A percentile compares a stretch with the other conserved stretches of the same genome.
phyloP scores from a whole-genome alignment of 92 coral and sea anemone species.

The Hydrozoanthus gracilis region DNA sequence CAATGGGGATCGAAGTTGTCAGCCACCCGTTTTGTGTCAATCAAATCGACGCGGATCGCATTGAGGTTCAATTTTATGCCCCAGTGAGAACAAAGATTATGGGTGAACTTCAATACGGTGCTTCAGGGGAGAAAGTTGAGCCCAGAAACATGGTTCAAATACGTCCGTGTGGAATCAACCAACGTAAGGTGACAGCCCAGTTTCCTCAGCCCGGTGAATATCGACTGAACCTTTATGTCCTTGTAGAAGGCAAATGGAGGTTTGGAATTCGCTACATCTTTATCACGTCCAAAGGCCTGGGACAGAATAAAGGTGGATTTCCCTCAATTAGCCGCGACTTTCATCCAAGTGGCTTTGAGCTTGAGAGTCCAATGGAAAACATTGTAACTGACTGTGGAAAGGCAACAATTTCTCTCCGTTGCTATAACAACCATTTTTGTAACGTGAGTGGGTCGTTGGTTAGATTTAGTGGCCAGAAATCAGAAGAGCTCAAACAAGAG shows the following conservation, averaged over 20 bases:
- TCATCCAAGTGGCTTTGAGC: conserved; percentile 71
- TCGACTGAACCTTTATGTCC: conserved; percentile 59
- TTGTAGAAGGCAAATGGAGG: conserved; percentile 68
- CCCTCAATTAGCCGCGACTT: conserved; percentile 67
- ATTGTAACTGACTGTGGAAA: conserved; percentile 71
- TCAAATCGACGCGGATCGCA: conserved; percentile 64
- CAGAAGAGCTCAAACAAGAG: conserved; percentile 62
- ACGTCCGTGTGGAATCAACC: conserved; percentile 52
- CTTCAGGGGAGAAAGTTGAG: conserved; percentile 48
- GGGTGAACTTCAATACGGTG: conserved; percentile 70
- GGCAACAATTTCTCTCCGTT: conserved; percentile 60
- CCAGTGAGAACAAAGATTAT: conserved; percentile 53
- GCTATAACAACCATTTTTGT: conserved; percentile 54
- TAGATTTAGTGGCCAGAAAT: conserved; percentile 35
- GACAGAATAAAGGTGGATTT: conserved; percentile 82
- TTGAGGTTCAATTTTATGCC: conserved; percentile 64
- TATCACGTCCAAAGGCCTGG: conserved; percentile 76
- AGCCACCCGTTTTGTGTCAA: conserved; percentile 78
- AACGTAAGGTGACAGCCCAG: conserved; percentile 60
- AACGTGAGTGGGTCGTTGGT: conserved; percentile 58
- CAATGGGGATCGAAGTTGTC: conserved; percentile 64
- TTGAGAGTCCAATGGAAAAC: conserved; percentile 72
- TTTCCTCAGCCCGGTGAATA: conserved; percentile 85
- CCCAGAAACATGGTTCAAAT: conserved; percentile 74
- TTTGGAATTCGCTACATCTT: conserved; percentile 74